Percentiles rank a stretch among this genome's conserved stretches.
Conservation (phyloP, 2,113 vertebrate species). For the Sapajus apella region DNA sequence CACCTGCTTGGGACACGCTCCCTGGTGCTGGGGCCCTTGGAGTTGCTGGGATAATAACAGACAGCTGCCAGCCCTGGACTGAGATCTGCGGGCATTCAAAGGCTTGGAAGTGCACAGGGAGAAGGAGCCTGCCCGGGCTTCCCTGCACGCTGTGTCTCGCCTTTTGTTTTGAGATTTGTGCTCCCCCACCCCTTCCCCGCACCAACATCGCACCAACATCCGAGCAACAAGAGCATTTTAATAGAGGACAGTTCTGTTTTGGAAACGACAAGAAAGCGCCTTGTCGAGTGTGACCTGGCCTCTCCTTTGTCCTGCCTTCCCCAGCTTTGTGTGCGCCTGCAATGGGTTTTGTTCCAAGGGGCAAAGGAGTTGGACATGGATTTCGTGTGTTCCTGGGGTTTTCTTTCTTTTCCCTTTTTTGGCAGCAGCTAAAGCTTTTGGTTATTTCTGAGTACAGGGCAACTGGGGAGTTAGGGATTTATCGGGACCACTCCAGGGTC, state of each 20-base stretch:
- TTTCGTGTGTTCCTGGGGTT: slow-evolving; percentile 73
- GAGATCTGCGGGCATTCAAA: slow-evolving; percentile 84
- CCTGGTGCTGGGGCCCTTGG: slow-evolving; percentile 82
- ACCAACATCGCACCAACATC: slow-evolving; percentile 69
- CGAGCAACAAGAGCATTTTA: slow-evolving; percentile 68
- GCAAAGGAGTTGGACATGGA: slow-evolving; percentile 72
- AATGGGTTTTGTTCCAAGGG: slow-evolving; percentile 74
- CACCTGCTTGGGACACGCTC: slow-evolving; percentile 87
- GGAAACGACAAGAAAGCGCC: slow-evolving; percentile 74
- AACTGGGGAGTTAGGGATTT: slow-evolving; percentile 18
- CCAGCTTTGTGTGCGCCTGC: slow-evolving; percentile 48
- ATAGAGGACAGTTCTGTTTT: slow-evolving; percentile 78
- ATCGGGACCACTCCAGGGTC: not conserved
- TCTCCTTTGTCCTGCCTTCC: slow-evolving; percentile 67
- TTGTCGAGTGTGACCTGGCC: slow-evolving; percentile 74
- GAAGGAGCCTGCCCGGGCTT: slow-evolving; percentile 67
- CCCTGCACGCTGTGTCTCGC: not conserved
- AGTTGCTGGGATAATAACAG: slow-evolving; percentile 84
- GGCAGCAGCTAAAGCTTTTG: slow-evolving; percentile 53
- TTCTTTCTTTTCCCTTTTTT: slow-evolving; percentile 44
- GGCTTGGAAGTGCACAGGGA: slow-evolving; percentile 72
- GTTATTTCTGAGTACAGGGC: slow-evolving; percentile 59
- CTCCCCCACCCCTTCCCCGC: slow-evolving; percentile 26
- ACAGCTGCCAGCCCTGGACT: slow-evolving; percentile 86
- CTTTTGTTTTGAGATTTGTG: slow-evolving; percentile 75